Evolutionary conservation across 2,888 invertebrate genomes (phyloP), one percentile per base, ranked within the genome.

Genomic region (Volucella zonaria): DNA sequence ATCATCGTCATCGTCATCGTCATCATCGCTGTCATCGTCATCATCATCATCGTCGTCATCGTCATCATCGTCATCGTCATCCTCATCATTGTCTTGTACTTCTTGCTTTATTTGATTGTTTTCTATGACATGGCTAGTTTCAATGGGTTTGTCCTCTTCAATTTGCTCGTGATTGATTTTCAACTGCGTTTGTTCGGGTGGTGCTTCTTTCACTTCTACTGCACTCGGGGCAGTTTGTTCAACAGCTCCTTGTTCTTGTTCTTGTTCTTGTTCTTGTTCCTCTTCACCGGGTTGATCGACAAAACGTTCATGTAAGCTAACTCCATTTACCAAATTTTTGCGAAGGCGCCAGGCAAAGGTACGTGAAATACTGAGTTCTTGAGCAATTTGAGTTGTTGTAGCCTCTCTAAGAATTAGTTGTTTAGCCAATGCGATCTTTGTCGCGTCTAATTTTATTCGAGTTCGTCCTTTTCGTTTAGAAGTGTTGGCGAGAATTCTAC

Each of bases 271-370:
- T 10, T 70, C 79, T 51, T 79, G 74, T 10, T 59, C 40, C 11
- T 90, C 89, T 64, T 90, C 90, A 18, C 71, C 88, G 47, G 88
- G 76, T 45, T 88, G 90, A 87, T 91, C 91, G 15, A 90, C 89
- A 38, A 91, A 91, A 45, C 91, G 91, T 85, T 91, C 91, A 42
- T 91, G 91, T 67, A 91, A 79, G 51, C 91, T 91, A 1, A 91
- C 90, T 6, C 91, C 91, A 70, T 91, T 91, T 9, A 91, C 91
- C 12, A 91, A 88, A 78, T 90, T 91, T 87, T 91, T 91, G 62
- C 91, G 90, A 70, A 91, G 76, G 9, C 92, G 91, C 91, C 91
- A 91, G 3, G 91, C 91, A 79, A 91, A 91, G 9, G 91, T 91
- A 59, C 91, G 90, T 2, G 91, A 91, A 76, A 91, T 91, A 73